phyloP scores from a whole-genome alignment of 1,140 invertebrate species.

The Eurosta solidaginis region DNA sequence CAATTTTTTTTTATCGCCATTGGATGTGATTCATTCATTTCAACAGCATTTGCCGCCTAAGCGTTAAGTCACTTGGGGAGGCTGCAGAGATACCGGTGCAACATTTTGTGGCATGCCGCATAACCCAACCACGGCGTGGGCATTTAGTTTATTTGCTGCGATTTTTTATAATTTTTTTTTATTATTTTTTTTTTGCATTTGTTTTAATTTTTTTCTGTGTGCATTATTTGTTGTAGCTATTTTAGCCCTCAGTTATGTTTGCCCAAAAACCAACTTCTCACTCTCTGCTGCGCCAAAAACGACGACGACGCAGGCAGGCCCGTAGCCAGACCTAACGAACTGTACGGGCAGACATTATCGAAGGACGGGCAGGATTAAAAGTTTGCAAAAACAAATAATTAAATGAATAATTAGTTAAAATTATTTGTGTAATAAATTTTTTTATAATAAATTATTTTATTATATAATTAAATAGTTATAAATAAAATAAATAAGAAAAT shows the following conservation, averaged over 20 bases:
- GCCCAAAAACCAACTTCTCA: background rate
- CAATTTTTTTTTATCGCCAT: background rate
- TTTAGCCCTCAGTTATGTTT: background rate
- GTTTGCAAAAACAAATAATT: no score
- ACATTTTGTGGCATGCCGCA: background rate
- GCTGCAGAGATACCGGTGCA: background rate
- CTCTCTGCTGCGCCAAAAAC: background rate
- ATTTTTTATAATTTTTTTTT: background rate
- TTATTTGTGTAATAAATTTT: no score
- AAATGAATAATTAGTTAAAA: no score
- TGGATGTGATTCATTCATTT: constrained; percentile 8
- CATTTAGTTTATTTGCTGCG: constrained; percentile 1
- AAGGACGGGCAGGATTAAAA: no score
- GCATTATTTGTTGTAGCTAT: background rate
- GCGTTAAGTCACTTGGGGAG: background rate
- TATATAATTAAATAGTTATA: no score
- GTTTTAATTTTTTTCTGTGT: no score
- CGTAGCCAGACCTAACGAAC: no score
- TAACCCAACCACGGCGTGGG: background rate
- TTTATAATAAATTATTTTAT: no score
- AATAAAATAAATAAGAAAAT: no score
- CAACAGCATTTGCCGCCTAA: background rate
- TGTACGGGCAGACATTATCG: no score
- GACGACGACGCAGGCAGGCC: background rate
- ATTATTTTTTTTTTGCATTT: background rate